Percentiles rank a stretch among this genome's conserved stretches.
Evolutionary conservation across 2,888 invertebrate genomes (phyloP).

Genomic region (Torymus texanus): DNA sequence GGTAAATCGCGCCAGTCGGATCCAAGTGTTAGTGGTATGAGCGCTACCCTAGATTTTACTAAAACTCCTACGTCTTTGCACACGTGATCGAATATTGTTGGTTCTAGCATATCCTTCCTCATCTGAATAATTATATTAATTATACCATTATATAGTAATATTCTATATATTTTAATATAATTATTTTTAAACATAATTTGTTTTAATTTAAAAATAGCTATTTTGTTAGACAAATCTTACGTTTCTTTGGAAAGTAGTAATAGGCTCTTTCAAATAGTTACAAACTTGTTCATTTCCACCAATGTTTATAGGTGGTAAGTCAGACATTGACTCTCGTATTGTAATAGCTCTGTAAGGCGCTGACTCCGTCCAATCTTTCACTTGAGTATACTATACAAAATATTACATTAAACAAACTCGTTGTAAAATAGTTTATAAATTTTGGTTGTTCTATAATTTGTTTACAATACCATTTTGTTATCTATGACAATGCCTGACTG

Average conservation of each 20-base stretch:
- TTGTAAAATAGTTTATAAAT: background rate
- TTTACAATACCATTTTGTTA: constrained; percentile 75
- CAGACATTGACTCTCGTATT: constrained; percentile 88
- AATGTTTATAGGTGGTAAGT: constrained; percentile 84
- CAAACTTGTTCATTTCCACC: constrained; percentile 83
- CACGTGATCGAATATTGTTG: constrained; percentile 80
- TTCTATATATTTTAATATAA: too few species aligned
- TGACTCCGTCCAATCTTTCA: constrained; percentile 80
- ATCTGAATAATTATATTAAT: constrained; percentile 19
- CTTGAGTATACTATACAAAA: constrained; percentile 68
- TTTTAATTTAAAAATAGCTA: background rate
- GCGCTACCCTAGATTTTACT: constrained; percentile 84
- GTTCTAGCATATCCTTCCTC: constrained; percentile 20
- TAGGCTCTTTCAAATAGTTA: constrained; percentile 80
- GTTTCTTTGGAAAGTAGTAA: constrained; percentile 84
- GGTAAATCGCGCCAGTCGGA: constrained; percentile 92
- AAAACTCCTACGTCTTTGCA: constrained; percentile 90
- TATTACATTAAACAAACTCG: background rate
- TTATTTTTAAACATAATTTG: background rate
- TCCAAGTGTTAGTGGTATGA: constrained; percentile 84
- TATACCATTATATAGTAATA: too few species aligned
- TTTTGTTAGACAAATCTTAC: constrained; percentile 62
- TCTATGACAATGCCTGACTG: constrained; percentile 80
- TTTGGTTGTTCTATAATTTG: background rate
- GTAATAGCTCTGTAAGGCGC: constrained; percentile 87